Evolutionary conservation across 1,140 invertebrate species (phyloP), one percentile per base, ranked within the genome.

Genomic region (Drosophila kohkoa): DNA sequence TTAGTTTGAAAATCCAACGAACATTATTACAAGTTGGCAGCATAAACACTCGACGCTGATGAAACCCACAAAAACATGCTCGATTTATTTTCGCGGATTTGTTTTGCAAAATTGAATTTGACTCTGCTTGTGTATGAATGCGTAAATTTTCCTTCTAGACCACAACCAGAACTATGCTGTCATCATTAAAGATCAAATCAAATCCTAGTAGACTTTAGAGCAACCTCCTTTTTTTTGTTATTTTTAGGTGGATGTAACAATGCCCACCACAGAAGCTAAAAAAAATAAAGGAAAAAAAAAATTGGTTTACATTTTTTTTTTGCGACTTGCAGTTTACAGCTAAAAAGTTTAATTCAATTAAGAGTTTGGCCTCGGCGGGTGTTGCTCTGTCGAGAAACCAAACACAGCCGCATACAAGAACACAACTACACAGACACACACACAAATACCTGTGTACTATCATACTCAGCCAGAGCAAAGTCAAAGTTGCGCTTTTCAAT

Each of bases 291-390:
- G 57, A 55, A 41, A 74, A 60, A 67, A 68, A 43, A 43, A 55
- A 60, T 48, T 58, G 45, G 54, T 46, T 49, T 28, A 73, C n/a
- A 25, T 55, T 54, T 54, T 71, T 71, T 59, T 71, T 59, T 13
- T 5, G 28, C 49, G 52, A 15, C 67, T 55, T 65, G 32, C 45
- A 58, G 57, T 69, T 75, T 75, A 49, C 59, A 68, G 68, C 59
- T 65, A 74, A 73, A 80, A 80, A 81, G 65, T 81, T 81, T 81
- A 78, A 78, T 80, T 80, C 78, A 80, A 80, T 80, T 80, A 80
- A 80, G 78, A 80, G 74, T 79, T 79, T 55, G 58, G 69, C 48
- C 68, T 60, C 58, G 20, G 16, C 58, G 66, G 75, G 63, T 67
- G 59, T 57, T 60, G 52, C 54, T 57, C 59, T 64, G 73, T 38